Evolutionary conservation across 2,797 vertebrate genomes (phyloP).

Genomic region (Enteromius treurensis): DNA sequence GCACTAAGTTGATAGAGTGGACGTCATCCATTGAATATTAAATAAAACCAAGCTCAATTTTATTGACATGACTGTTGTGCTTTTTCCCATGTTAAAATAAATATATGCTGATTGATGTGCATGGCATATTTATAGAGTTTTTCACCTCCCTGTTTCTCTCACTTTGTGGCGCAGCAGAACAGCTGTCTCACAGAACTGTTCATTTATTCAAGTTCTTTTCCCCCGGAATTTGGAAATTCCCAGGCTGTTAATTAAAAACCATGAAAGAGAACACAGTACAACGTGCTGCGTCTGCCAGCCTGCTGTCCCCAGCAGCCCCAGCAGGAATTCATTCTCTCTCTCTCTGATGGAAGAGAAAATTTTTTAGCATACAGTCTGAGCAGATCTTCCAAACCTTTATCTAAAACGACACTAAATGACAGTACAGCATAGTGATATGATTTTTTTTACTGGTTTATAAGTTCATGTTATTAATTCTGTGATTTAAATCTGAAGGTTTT

Average conservation of each 20-base stretch:
- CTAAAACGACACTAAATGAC: conserved; percentile 25
- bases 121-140: conserved; percentile 47
- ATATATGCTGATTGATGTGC: conserved; percentile 58
- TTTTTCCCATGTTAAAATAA: conserved; percentile 41
- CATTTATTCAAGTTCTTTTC: conserved; percentile 60
- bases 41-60: conserved; percentile 35
- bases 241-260: conserved; percentile 64
- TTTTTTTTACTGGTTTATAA: background rate
- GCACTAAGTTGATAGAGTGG: background rate
- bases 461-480: background rate
- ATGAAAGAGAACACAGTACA: conserved; percentile 59
- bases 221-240: conserved; percentile 60
- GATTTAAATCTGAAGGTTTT: background rate
- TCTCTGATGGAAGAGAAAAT: background rate
- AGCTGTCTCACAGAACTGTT: conserved; percentile 57
- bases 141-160: conserved; percentile 39
- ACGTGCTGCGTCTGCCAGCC: conserved; percentile 55
- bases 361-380: conserved; percentile 29
- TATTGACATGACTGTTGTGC: conserved; percentile 39
- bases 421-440: background rate
- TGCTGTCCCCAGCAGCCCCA: conserved; percentile 51
- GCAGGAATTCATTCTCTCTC: conserved; percentile 35
- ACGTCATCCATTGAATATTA: conserved; percentile 33
- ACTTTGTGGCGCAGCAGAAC: conserved; percentile 49
- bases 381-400: conserved; percentile 34